Evolutionary conservation across 2,113 vertebrate genomes (phyloP).

Genomic region (Erythrocercus mccallii): DNA sequence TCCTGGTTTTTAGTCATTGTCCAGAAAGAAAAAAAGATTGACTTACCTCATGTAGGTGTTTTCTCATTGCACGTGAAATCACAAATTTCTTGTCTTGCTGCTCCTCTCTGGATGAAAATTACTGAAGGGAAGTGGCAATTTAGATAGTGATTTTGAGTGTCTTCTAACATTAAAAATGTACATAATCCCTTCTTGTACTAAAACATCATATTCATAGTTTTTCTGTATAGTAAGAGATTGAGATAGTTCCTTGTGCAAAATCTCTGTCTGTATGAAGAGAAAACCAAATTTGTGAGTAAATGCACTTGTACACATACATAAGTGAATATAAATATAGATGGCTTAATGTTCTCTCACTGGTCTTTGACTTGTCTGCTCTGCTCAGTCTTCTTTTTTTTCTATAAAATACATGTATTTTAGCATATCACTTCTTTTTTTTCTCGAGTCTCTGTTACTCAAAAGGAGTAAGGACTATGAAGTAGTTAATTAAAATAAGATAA

Average conservation of each 20-base stretch:
- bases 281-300: neutral
- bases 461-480: neutral
- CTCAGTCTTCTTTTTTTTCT: neutral
- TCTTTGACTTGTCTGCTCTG: neutral
- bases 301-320: neutral
- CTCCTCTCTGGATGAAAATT: neutral
- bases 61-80: neutral
- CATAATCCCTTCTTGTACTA: neutral
- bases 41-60: neutral
- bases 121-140: neutral
- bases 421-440: neutral
- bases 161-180: neutral
- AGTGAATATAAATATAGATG: neutral
- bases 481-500: neutral
- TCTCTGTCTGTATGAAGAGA: neutral
- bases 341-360: neutral
- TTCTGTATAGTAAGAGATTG: neutral
- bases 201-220: neutral
- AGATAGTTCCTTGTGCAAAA: neutral
- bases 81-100: neutral
- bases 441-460: neutral
- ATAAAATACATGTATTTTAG: neutral
- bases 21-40: neutral
- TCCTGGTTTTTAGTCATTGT: neutral
- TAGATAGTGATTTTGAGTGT: neutral